A percentile compares a stretch with the other conserved stretches of the same genome.
Conservation (phyloP, 2,797 vertebrate species). For the Phylloscopus collybita region DNA sequence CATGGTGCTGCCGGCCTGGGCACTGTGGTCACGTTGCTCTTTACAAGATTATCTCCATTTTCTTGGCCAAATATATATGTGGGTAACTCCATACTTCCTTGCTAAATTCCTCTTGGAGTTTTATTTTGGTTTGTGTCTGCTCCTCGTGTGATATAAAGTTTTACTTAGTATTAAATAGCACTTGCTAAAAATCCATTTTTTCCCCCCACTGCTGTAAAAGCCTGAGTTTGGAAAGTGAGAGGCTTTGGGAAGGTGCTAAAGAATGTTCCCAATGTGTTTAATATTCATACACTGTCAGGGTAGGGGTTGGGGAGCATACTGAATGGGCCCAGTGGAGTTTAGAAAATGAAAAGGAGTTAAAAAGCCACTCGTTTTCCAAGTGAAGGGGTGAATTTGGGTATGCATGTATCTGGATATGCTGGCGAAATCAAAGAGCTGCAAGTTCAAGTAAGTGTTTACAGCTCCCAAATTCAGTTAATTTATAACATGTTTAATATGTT, state of each 20-base stretch:
- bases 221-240: neutral
- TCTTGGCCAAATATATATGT: neutral
- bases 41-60: neutral
- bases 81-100: slow-evolving; percentile 34
- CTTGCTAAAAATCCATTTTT: neutral
- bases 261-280: neutral
- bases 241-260: neutral
- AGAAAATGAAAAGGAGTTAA: neutral
- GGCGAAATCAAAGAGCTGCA: slow-evolving; percentile 46
- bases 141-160: neutral
- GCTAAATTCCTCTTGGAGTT: slow-evolving; percentile 15
- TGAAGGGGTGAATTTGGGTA: neutral
- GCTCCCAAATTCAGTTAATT: slow-evolving; percentile 69
- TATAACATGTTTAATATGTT: slow-evolving; percentile 75
- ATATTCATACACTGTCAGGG: neutral
- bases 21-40: neutral
- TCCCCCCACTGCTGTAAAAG: neutral
- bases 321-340: neutral
- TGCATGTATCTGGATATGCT: neutral
- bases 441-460: slow-evolving; percentile 60
- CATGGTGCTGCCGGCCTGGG: rapidly evolving
- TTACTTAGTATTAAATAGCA: neutral
- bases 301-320: neutral
- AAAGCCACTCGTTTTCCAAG: neutral
- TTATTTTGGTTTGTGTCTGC: neutral